Base-by-base conservation (phyloP, 2,888 invertebrate species). In the Hyposoter dolosus region DNA sequence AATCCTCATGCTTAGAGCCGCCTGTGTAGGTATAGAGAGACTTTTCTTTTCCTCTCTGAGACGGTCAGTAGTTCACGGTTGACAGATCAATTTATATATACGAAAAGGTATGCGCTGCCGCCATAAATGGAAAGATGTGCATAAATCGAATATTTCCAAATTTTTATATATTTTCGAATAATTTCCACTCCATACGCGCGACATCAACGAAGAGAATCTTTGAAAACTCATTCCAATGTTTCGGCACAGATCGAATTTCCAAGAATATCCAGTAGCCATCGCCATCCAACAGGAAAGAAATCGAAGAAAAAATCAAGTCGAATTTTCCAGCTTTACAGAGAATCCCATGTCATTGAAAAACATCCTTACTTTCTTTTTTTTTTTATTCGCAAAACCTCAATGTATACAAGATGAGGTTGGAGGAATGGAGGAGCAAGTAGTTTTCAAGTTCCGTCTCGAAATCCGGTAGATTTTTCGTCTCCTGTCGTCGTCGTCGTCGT, bases 1-100 rank as follows among this genome's bases (percentile, higher is more conserved):
- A 86, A 84, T 80, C 83, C 82, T 82, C 77, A 84, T 85, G 82
- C 84, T 78, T 80, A 32, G 76, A 74, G 85, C 79, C 66, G 28
- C 83, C 47, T 23, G 10, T 35, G 19, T 60, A 5, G 56, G 23
- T 53, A 6, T n/a, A 69, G 40, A 40, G 40, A 82, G 19, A 32
- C 23, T 47, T 35, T 53, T 78, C 68, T 75, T n/a, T 43, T 66
- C 65, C 45, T 69, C 69, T 45, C 35, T 50, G 65, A 71, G 69
- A 77, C 77, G 83, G 83, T 82, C 82, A 82, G 75, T 63, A 35
- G 40, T 40, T 53, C 35, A 50, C 40, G 47, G 47, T 65, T 53
- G 76, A 75, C 75, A 77, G 65, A 84, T 80, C 72, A 66, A 43
- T 71, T 50, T 71, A 71, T 71, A 15, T 50, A 0, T 15, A 50